These are phyloP conservation scores for Lagocephalus sceleratus DNA, from an alignment of 2,797 vertebrate species.

Conservation along the genomic window DNA sequence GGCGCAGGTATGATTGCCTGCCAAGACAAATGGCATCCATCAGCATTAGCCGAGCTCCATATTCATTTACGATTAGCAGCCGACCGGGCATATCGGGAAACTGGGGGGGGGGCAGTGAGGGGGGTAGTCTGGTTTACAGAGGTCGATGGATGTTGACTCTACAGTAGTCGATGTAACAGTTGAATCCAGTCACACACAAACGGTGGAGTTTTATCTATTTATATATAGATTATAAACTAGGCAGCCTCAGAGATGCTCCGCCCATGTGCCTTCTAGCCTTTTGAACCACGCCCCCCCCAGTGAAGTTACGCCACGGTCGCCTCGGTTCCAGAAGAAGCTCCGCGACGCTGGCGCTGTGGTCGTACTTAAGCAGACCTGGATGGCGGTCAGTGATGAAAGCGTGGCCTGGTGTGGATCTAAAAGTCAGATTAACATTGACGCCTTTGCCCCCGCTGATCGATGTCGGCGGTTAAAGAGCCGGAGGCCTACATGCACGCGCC, in stretches of 20 bases:
- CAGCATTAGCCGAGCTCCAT: slow-evolving; percentile 51
- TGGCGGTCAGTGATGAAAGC: too few species aligned
- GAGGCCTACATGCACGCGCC: background rate
- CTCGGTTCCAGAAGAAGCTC: too few species aligned
- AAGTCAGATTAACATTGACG: slow-evolving; percentile 44
- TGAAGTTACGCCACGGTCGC: too few species aligned
- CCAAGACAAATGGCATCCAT: slow-evolving; percentile 71
- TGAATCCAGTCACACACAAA: too few species aligned
- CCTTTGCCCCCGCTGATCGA: slow-evolving; percentile 35
- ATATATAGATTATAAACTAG: too few species aligned
- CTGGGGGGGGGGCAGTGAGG: background rate
- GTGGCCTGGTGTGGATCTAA: background rate
- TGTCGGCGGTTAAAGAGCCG: slow-evolving; percentile 23
- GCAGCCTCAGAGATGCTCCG: too few species aligned
- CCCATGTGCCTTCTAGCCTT: too few species aligned
- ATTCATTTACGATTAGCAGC: slow-evolving; percentile 52
- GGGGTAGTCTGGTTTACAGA: background rate
- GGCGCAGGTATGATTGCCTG: slow-evolving; percentile 58
- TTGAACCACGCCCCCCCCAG: too few species aligned
- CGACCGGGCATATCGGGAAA: slow-evolving; percentile 39
- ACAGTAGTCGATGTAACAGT: background rate
- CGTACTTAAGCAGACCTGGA: slow-evolving; percentile 5
- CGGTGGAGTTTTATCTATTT: too few species aligned
- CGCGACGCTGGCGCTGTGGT: background rate
- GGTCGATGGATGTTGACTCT: background rate